Evolutionary conservation across 2,113 vertebrate species (phyloP), one percentile per base, ranked within the genome.

Genomic region (Strigops habroptila): DNA sequence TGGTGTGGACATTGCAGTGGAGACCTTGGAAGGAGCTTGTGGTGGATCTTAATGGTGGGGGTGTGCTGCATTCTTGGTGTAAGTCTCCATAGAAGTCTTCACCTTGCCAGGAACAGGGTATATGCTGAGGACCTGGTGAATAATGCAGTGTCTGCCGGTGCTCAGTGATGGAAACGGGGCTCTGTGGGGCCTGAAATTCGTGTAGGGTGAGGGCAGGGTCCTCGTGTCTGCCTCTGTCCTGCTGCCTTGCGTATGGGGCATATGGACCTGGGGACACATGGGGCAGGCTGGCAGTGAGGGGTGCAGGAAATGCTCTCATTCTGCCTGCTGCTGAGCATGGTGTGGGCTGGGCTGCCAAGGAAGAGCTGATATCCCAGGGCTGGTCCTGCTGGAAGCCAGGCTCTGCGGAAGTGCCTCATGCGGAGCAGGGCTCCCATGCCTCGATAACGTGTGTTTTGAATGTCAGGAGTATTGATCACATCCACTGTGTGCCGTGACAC

Each of bases 401-500:
- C 31, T 21, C 24, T 44, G 44, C 28, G 63, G 55, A 33, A n/a
- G 13, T 12, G 60, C 59, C 21, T 9, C 49, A 23, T 1, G 37
- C 53, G 31, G 10, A 35, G 33, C 1, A 21, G 19, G 79, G 52
- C 37, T 51, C 14, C 74, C 3, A 52, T 16, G 0, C 18, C 25
- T 24, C 25, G 15, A 1, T 3, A 31, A 11, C 1, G 12, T 3
- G 43, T 31, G 1, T 3, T 28, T 35, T 30, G 12, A 3, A 37
- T 25, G 10, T 7, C 7, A 8, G 44, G 22, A 31, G 5, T 12
- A 6, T 17, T 10, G 64, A 23, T 41, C 4, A 5, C 59, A 24
- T 24, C 35, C 33, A 6, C 19, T 9, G 57, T 18, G 22, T 35
- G 75, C 51, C 44, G 3, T 21, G 82, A 14, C 8, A 17, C 4